A percentile compares a stretch with the other conserved stretches of the same genome.
Conservation (phyloP, 2,113 vertebrate genomes). For the Cyphomyrus plagiostoma region DNA sequence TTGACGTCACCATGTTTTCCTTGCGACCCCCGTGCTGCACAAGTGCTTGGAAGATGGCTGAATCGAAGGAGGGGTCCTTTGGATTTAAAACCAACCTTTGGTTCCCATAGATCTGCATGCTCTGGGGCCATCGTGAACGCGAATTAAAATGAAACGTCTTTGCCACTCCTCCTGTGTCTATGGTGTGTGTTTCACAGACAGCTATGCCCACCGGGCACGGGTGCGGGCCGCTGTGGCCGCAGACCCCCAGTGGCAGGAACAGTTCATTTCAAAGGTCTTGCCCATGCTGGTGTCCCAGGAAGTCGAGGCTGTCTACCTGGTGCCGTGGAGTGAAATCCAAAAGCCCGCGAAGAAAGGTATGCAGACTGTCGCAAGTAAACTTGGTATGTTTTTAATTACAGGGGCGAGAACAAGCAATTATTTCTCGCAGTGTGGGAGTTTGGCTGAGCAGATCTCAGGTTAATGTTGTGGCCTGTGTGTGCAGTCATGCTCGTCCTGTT, state of each 20-base stretch:
- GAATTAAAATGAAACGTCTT: not conserved
- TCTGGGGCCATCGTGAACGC: not conserved
- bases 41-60: not conserved
- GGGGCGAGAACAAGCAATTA: not conserved
- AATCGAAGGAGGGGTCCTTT: not conserved
- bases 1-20: not conserved
- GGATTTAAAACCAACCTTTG: not conserved
- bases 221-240: constrained; percentile 68
- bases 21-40: not conserved
- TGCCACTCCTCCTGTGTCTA: not conserved
- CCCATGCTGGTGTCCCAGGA: constrained; percentile 70
- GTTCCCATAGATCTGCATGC: not conserved
- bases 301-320: constrained; percentile 73
- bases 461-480: not conserved
- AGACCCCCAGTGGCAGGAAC: constrained; percentile 75
- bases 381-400: not conserved
- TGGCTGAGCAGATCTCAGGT: not conserved
- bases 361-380: constrained; percentile 39
- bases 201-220: constrained; percentile 69
- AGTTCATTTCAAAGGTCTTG: constrained; percentile 63
- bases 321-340: constrained; percentile 79
- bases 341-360: constrained; percentile 70
- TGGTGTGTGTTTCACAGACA: constrained; percentile 57
- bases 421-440: not conserved
- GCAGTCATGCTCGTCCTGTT: not conserved